Conservation (phyloP, 1,140 invertebrate species). For the Cyrtorhinus lividipennis region DNA sequence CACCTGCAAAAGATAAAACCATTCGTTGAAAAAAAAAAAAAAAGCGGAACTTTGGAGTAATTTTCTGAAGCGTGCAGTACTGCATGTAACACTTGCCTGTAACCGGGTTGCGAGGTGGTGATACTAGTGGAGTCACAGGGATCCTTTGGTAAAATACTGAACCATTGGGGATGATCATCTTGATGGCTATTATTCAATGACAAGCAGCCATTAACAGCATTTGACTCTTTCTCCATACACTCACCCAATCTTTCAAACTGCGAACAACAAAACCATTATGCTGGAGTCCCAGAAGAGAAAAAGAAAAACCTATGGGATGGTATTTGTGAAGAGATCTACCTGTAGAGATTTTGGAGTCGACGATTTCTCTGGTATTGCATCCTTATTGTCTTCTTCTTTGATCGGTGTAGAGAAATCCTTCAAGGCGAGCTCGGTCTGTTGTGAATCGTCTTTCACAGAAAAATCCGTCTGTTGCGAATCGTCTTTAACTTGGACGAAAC, state of each 20-base stretch:
- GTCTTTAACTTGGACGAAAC: background rate
- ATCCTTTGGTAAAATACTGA: slow-evolving; percentile 44
- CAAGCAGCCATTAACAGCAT: slow-evolving; percentile 20
- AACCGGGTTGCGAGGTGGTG: slow-evolving; percentile 20
- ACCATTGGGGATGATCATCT: slow-evolving; percentile 32
- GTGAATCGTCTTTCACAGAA: background rate
- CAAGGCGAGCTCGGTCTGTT: slow-evolving; percentile 30
- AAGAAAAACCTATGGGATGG: background rate
- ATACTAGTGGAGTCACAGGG: slow-evolving; percentile 39
- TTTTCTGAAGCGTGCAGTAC: no score
- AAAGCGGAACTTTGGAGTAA: background rate
- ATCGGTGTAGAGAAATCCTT: slow-evolving; percentile 24
- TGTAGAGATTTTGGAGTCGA: slow-evolving; percentile 20
- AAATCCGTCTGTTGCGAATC: background rate
- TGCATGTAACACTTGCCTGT: slow-evolving; percentile 15
- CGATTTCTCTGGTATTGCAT: slow-evolving; percentile 27
- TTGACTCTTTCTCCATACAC: slow-evolving; percentile 22
- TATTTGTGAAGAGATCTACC: background rate
- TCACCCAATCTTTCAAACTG: slow-evolving; percentile 24
- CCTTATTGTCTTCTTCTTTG: slow-evolving; percentile 35
- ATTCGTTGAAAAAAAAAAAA: no score
- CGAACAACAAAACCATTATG: background rate
- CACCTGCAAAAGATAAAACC: slow-evolving; percentile 28
- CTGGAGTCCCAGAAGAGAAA: no score
- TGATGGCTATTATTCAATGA: slow-evolving; percentile 11